These are phyloP conservation scores for Casuarius casuarius DNA, from an alignment of 2,113 vertebrate species.

Conservation along the genomic window DNA sequence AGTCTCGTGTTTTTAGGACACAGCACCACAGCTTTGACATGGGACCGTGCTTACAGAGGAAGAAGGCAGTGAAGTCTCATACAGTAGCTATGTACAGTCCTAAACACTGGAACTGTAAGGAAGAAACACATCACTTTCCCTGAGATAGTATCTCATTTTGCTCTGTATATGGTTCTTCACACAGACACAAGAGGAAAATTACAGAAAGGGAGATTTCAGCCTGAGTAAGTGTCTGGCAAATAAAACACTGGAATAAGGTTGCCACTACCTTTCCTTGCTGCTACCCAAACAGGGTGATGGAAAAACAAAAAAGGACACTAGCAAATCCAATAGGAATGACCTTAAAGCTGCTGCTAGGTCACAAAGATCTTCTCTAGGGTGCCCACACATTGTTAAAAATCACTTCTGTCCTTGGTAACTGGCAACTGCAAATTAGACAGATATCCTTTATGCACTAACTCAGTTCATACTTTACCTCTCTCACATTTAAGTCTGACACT, in stretches of 20 bases:
- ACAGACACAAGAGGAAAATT: not conserved
- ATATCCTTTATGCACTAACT: not conserved
- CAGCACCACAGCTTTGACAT: not conserved
- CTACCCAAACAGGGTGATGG: not conserved
- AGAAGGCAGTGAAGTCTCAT: not conserved
- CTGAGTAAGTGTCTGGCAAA: not conserved
- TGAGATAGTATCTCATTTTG: not conserved
- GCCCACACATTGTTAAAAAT: not conserved
- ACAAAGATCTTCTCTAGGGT: not conserved
- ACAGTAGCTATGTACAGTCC: not conserved
- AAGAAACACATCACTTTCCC: not conserved
- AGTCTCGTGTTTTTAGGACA: not conserved
- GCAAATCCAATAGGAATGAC: not conserved
- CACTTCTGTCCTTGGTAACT: constrained; percentile 25
- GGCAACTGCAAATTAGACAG: constrained; percentile 25
- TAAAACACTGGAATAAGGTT: not conserved
- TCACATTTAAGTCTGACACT: not conserved
- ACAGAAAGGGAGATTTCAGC: not conserved
- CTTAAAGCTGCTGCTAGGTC: not conserved
- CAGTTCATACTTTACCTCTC: constrained; percentile 7
- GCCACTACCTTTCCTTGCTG: not conserved
- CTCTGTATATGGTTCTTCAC: not conserved
- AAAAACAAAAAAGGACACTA: not conserved
- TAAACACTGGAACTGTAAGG: not conserved
- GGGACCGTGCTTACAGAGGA: not conserved